These are phyloP conservation scores for Hyposoter dolosus DNA, from an alignment of 2,888 invertebrate genomes.

Conservation along the genomic window DNA sequence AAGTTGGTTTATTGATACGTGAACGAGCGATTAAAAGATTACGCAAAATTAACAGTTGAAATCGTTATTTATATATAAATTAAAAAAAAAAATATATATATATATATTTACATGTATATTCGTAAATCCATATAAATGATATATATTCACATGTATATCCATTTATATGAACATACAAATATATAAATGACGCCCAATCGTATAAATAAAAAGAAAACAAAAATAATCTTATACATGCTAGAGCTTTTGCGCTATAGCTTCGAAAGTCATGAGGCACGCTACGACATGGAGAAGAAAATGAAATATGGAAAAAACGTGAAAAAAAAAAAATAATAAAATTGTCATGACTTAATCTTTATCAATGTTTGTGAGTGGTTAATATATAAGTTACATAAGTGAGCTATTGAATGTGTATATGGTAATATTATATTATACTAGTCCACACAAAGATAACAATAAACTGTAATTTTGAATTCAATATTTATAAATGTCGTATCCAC, in stretches of 20 bases:
- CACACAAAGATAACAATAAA: conserved; percentile 84
- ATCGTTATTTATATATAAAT: conserved; percentile 50
- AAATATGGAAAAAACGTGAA: conserved; percentile 65
- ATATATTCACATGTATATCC: background rate
- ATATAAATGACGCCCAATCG: conserved; percentile 66
- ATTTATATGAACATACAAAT: conserved; percentile 37
- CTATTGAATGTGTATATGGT: conserved; percentile 85
- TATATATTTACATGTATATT: conserved; percentile 45
- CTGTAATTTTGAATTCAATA: conserved; percentile 84
- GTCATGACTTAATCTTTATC: conserved; percentile 84
- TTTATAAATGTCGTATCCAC: conserved; percentile 25
- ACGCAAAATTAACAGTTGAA: conserved; percentile 55
- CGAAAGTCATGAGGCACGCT: conserved; percentile 81
- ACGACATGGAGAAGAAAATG: conserved; percentile 59
- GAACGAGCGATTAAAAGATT: conserved; percentile 53
- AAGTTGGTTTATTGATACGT: conserved; percentile 57
- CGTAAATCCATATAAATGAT: background rate
- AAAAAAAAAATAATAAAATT: conserved; percentile 72
- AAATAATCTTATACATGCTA: conserved; percentile 82
- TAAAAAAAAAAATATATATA: conserved; percentile 12
- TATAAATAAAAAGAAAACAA: conserved; percentile 60
- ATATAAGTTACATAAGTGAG: conserved; percentile 84
- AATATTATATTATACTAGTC: conserved; percentile 83
- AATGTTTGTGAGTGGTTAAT: conserved; percentile 84
- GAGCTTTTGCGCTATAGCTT: conserved; percentile 84